Base-by-base conservation (phyloP, 2,888 invertebrate species). In the Amorpha juglandis region DNA sequence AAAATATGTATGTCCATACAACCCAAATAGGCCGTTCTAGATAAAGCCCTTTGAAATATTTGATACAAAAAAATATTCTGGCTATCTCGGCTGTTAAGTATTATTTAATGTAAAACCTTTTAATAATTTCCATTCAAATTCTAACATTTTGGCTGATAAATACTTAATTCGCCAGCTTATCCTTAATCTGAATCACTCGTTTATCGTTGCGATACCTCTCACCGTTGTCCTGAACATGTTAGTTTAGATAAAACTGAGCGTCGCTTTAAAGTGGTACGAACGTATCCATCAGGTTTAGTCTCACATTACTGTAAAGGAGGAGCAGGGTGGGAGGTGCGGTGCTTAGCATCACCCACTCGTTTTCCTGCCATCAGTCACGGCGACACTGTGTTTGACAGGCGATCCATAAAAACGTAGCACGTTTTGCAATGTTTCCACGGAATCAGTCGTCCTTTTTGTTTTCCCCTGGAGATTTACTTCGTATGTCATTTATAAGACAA, bases 1-100 rank as follows among this genome's bases (percentile, higher is more conserved):
- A 84, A 89, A 90, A 89, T 91, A 90, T 90, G 88, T 88, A 90
- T 88, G 87, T 87, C 80, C 77, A 78, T 63, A 76, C 78, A 76
- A n/a, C n/a, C 84, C 66, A 53, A n/a, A 16, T 14, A 16, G 19
- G 19, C 16, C 35, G 14, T 27, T 45, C 42, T 55, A 19, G 21
- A 14, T 19, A 64, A 19, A 12, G 6, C 11, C 27, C 16, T 35
- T 35, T 48, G 8, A 55, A 45, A 14, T 1, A 47, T 27, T 45
- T 14, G 19, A 45, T 45, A 21, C 6, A 62, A 47, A 12, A 14
- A 62, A 12, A 50, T 6, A 48, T 48, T 6, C 14, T 45, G 2
- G 45, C 14, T 45, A 45, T 8, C 11, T 1, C 14, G 11, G 7
- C 45, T 45, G 45, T 45, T 38, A 6, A 6, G 38, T 45, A 45